Evolutionary conservation across 2,797 vertebrate species (phyloP).

Genomic region (Calcarius lapponicus): DNA sequence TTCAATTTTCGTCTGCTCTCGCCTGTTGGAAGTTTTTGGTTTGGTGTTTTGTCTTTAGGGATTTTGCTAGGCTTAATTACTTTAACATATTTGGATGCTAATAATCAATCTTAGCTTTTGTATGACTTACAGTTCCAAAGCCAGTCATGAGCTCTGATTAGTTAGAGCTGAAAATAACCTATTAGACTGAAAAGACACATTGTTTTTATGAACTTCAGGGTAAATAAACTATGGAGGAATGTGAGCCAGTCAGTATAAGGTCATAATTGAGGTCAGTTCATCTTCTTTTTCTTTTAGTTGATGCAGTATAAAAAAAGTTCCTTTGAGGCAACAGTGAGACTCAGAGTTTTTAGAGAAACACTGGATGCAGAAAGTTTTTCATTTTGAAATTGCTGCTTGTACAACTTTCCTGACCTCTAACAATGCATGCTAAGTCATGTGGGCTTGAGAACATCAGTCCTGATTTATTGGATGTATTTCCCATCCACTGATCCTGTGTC

Average conservation of each 20-base stretch:
- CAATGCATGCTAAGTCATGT: fast-evolving
- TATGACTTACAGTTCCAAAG: neutral
- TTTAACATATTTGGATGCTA: neutral
- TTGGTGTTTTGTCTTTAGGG: neutral
- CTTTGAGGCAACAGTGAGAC: neutral
- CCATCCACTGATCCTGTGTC: neutral
- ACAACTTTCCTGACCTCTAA: neutral
- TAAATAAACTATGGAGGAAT: constrained; percentile 25
- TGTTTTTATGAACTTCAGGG: constrained; percentile 24
- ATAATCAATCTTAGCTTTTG: neutral
- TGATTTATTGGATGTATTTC: neutral
- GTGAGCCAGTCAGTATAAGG: neutral
- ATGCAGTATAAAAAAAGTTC: neutral
- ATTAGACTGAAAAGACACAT: neutral
- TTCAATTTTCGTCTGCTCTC: neutral
- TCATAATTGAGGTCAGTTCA: neutral
- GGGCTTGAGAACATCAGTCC: neutral
- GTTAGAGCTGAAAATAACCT: constrained; percentile 14
- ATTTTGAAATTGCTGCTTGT: neutral
- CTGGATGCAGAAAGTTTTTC: neutral
- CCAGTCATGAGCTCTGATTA: constrained; percentile 6
- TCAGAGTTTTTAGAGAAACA: neutral
- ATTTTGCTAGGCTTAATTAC: neutral
- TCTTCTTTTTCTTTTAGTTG: neutral
- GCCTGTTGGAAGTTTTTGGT: neutral